Base-by-base conservation (phyloP, 2,113 vertebrate species). In the Scomber japonicus region DNA sequence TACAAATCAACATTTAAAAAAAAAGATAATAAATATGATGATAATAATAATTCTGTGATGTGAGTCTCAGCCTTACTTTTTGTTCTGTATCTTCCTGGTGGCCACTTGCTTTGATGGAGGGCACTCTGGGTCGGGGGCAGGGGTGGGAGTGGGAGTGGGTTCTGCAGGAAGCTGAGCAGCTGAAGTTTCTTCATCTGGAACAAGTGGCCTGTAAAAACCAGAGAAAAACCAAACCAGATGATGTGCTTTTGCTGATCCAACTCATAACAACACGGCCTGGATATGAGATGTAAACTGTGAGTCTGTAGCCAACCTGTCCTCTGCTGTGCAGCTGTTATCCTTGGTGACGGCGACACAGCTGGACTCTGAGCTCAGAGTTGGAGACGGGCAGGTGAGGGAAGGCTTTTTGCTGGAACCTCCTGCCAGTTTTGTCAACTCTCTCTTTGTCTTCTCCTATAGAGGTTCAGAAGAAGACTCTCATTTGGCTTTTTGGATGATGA, bases 361-460 rank as follows among this genome's bases (percentile, higher is more conserved):
- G 71, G 75, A 85, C 66, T 88, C 86, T 0, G 80, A 83, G 62
- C 68, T 78, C 16, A 3, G 50, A 17, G 70, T 75, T 0, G 62
- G 78, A 50, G 88, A 86, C 2, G 49, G 57, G 45, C 60, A 74
- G 40, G 10, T 4, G 6, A 64, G 7, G 55, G 24, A n/a, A 2
- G 62, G 53, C 27, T 84, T 91, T 19, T 57, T 89, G 44, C 19
- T 60, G 35, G 75, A 71, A 51, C 16, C 69, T n/a, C 4, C 49
- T 19, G 30, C 27, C 27, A 13, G 59, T 27, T 87, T 90, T 55
- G 11, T 88, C 1, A 35, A 12, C 0, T 77, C 76, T 64, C 3
- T 60, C 59, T 73, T 93, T 69, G 65, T 78, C 64, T 86, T 91
- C 31, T 88, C 88, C 89, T 89, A 71, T 11, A 60, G 9, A 85